Conservation (phyloP, 2,797 vertebrate genomes). For the Darevskia mixta region DNA sequence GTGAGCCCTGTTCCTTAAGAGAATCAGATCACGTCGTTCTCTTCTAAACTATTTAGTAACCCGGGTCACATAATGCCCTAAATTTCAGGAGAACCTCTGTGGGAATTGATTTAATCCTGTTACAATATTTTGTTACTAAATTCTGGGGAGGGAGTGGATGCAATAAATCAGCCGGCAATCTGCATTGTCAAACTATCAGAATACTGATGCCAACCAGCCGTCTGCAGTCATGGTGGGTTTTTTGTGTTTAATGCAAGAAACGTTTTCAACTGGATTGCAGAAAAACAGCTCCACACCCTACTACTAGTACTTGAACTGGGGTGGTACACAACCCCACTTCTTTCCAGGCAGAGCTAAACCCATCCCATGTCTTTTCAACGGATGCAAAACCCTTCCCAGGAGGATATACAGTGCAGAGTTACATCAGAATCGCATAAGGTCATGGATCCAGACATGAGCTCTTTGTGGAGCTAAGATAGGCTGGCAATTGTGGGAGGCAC, state of each 20-base stretch:
- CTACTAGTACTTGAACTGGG: neutral
- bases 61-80: neutral
- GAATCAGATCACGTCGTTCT: neutral
- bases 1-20: neutral
- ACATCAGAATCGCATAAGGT: neutral
- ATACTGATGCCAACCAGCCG: constrained; percentile 11
- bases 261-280: constrained; percentile 3
- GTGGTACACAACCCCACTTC: neutral
- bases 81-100: neutral
- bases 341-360: neutral
- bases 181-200: neutral
- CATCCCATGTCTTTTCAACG: neutral
- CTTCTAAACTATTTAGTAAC: constrained; percentile 16
- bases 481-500: too few species aligned
- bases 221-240: neutral
- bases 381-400: neutral
- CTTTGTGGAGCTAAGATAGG: too few species aligned
- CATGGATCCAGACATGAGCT: neutral
- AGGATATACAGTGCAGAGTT: neutral
- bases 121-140: constrained; percentile 10
- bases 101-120: constrained; percentile 8
- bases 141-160: neutral
- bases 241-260: constrained; percentile 5
- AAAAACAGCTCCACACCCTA: too few species aligned
- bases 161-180: neutral